phyloP scores from a whole-genome alignment of 1,140 invertebrate genomes.

The Nasonia giraulti region DNA sequence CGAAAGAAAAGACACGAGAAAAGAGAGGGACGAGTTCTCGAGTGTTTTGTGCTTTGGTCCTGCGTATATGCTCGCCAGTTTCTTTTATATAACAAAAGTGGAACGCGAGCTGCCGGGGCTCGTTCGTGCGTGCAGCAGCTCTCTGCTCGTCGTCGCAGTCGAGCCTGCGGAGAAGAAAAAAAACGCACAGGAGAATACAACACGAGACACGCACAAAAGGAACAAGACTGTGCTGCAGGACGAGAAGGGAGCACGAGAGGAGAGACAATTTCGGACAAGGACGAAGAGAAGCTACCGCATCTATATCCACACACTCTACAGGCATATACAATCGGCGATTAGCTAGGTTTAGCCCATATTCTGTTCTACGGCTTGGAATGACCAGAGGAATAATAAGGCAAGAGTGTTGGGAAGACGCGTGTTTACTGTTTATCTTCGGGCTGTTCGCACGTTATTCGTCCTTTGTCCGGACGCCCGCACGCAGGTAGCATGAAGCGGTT shows the following conservation, averaged over 20 bases:
- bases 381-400: neutral
- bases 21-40: neutral
- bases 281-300: slow-evolving; percentile 10
- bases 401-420: neutral
- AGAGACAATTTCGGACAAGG: slow-evolving; percentile 23
- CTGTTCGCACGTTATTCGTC: neutral
- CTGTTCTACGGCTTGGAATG: neutral
- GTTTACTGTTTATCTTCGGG: neutral
- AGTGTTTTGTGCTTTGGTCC: slow-evolving; percentile 38
- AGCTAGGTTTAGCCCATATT: neutral
- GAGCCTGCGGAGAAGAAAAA: neutral
- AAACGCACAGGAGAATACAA: neutral
- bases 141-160: neutral
- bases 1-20: neutral
- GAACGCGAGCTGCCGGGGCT: slow-evolving; percentile 24
- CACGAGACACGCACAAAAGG: slow-evolving; percentile 28
- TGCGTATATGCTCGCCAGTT: neutral
- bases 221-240: neutral
- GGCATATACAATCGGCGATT: too few relatives aligned
- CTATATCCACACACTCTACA: neutral
- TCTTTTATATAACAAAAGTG: slow-evolving; percentile 31
- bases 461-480: slow-evolving; percentile 24
- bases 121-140: slow-evolving; percentile 34
- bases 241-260: neutral
- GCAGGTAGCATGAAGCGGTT: neutral